Conservation (phyloP, 1,140 invertebrate species). For the Eriosoma lanigerum region DNA sequence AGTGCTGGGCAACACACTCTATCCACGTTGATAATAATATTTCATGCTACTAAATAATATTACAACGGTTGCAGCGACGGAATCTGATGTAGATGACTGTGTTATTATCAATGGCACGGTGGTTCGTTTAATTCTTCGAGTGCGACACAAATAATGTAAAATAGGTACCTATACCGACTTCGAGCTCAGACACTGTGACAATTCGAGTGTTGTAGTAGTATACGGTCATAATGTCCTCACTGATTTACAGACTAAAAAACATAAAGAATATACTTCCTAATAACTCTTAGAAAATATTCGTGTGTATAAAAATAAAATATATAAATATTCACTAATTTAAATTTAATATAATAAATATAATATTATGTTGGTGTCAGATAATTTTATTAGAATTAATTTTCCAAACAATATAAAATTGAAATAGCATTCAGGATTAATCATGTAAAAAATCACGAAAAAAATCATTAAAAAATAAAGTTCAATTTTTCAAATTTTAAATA, state of each 20-base stretch:
- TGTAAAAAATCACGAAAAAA: too few species aligned
- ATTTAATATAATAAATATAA: slow-evolving; percentile 2
- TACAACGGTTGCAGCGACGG: background rate
- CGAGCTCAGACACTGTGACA: slow-evolving; percentile 38
- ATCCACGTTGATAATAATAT: slow-evolving; percentile 5
- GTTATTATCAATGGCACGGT: slow-evolving; percentile 51
- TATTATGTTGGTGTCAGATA: background rate
- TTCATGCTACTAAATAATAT: background rate
- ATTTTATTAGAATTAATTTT: too few species aligned
- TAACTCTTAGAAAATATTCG: slow-evolving; percentile 1
- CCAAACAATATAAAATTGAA: too few species aligned
- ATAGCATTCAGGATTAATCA: too few species aligned
- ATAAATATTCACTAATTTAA: background rate
- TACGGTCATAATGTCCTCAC: background rate
- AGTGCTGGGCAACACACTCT: too few species aligned
- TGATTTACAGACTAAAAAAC: slow-evolving; percentile 1
- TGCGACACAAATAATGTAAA: background rate
- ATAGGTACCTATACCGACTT: slow-evolving; percentile 19
- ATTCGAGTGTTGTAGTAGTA: background rate
- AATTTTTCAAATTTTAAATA: too few species aligned
- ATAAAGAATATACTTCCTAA: background rate
- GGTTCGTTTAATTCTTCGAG: slow-evolving; percentile 40
- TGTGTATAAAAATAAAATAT: background rate
- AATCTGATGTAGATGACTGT: slow-evolving; percentile 42
- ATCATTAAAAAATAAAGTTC: too few species aligned